phyloP scores from a whole-genome alignment of 2,797 vertebrate genomes.

The Coendou prehensilis region DNA sequence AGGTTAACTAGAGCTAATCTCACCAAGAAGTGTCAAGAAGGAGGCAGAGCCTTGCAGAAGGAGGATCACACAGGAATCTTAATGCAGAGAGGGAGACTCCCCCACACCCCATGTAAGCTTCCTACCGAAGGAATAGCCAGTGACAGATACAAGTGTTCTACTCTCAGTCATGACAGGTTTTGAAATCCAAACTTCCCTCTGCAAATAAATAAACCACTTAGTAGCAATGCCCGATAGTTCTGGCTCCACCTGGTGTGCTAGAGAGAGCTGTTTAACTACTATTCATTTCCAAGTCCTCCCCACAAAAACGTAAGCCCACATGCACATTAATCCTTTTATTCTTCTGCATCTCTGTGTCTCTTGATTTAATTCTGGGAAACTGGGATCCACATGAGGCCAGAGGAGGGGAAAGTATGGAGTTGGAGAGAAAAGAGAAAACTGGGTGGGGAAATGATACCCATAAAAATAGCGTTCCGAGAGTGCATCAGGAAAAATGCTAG shows the following conservation, averaged over 20 bases:
- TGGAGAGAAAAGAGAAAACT: conserved; percentile 74
- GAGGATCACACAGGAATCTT: neutral
- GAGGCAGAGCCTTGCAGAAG: neutral
- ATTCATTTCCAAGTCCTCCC: conserved; percentile 62
- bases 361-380: conserved; percentile 82
- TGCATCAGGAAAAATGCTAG: conserved; percentile 81
- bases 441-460: conserved; percentile 70
- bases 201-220: conserved; percentile 73
- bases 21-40: neutral
- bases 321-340: conserved; percentile 66
- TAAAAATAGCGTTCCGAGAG: conserved; percentile 80
- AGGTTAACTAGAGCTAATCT: neutral
- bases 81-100: neutral
- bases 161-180: conserved; percentile 56
- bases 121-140: conserved; percentile 42
- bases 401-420: conserved; percentile 59
- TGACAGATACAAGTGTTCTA: conserved; percentile 8
- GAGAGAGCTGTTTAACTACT: conserved; percentile 47
- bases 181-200: neutral
- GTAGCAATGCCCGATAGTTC: conserved; percentile 2
- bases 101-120: neutral
- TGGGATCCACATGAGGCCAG: conserved; percentile 71
- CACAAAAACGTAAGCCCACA: neutral
- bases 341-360: conserved; percentile 75
- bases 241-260: neutral